Evolutionary conservation across 2,113 vertebrate genomes (phyloP).

Genomic region (Chauna torquata): DNA sequence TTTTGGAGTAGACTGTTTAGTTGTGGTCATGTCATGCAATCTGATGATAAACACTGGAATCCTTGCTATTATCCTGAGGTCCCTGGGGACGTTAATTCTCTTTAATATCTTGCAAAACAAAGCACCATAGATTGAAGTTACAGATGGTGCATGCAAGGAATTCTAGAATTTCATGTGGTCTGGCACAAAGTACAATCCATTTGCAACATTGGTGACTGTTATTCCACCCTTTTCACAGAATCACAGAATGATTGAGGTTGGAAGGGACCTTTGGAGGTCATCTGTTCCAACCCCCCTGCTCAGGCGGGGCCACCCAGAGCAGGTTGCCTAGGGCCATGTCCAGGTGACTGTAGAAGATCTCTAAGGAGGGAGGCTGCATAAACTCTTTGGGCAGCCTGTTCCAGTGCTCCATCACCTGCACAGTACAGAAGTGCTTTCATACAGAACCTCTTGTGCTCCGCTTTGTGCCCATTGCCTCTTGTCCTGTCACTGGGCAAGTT

Average conservation of each 20-base stretch:
- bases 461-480: neutral
- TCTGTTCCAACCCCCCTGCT: neutral
- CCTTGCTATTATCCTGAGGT: neutral
- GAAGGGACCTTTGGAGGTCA: neutral
- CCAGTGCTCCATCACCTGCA: neutral
- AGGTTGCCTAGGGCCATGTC: neutral
- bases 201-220: neutral
- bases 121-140: neutral
- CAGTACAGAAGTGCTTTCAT: neutral
- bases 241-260: neutral
- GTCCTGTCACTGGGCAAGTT: neutral
- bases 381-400: neutral
- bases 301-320: neutral
- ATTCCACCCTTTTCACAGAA: neutral
- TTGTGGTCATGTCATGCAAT: neutral
- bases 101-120: neutral
- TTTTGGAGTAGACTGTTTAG: slow-evolving; percentile 1
- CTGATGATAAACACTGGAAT: neutral
- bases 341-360: neutral
- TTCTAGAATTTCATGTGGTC: neutral
- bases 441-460: neutral
- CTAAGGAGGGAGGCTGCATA: neutral
- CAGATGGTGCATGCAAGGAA: neutral
- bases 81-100: neutral
- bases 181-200: neutral